Evolutionary conservation across 2,888 invertebrate species (phyloP).

Genomic region (Parascotia fuliginaria): DNA sequence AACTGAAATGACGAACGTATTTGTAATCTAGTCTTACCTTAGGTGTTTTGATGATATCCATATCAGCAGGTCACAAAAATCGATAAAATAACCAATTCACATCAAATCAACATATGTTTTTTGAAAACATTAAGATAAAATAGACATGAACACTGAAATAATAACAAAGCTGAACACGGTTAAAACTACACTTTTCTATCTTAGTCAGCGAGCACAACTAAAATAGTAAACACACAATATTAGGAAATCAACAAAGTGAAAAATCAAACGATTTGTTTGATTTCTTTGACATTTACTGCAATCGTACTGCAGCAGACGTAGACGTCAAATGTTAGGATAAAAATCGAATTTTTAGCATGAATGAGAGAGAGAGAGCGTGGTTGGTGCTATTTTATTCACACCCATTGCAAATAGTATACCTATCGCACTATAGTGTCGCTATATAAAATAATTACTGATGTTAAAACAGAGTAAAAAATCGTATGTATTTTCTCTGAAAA

Average conservation of each 20-base stretch:
- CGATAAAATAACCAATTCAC: slow-evolving; percentile 63
- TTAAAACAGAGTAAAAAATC: too few species aligned
- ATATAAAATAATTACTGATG: too few species aligned
- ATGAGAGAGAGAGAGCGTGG: too few species aligned
- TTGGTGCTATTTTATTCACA: not conserved
- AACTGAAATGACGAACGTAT: too few species aligned
- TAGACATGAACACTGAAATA: slow-evolving; percentile 7
- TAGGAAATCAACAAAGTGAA: slow-evolving; percentile 20
- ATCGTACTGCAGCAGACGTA: not conserved
- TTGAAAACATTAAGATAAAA: slow-evolving; percentile 14
- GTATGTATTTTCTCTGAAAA: too few species aligned
- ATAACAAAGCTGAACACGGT: not conserved
- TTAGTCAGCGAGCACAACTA: slow-evolving; percentile 20
- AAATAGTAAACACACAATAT: too few species aligned
- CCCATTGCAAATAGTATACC: too few species aligned
- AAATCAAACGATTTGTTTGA: slow-evolving; percentile 31
- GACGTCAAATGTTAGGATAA: not conserved
- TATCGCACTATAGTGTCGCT: too few species aligned
- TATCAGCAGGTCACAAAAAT: slow-evolving; percentile 60
- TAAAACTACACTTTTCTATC: slow-evolving; percentile 5
- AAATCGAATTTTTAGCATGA: not conserved
- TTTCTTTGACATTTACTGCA: slow-evolving; percentile 29
- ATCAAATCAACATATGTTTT: slow-evolving; percentile 48
- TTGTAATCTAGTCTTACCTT: slow-evolving; percentile 64
- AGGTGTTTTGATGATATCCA: slow-evolving; percentile 79